Conservation (phyloP, 1,140 invertebrate species). For the Drosophila subpulchrella region DNA sequence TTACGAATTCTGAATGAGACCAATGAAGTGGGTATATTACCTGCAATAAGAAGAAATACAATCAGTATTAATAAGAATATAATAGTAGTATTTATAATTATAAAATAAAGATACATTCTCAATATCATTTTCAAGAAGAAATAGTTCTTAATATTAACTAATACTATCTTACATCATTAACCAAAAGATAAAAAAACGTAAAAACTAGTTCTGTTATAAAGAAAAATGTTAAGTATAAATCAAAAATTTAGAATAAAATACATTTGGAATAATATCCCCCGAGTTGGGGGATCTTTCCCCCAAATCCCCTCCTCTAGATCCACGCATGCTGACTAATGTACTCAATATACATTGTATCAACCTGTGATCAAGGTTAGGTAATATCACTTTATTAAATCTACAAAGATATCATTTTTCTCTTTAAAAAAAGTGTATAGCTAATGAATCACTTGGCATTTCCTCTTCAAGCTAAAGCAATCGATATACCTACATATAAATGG, state of each 20-base stretch:
- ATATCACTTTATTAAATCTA: not conserved
- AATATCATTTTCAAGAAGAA: not conserved
- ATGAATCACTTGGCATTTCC: not conserved
- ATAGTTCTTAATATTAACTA: not conserved
- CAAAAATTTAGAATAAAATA: too few species aligned
- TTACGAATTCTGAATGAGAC: conserved; percentile 32
- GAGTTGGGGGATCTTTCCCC: too few species aligned
- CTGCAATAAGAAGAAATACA: conserved; percentile 47
- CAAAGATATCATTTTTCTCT: not conserved
- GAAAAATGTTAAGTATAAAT: too few species aligned
- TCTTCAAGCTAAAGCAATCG: not conserved
- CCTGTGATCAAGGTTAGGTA: conserved; percentile 4
- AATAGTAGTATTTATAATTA: too few species aligned
- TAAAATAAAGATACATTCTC: not conserved
- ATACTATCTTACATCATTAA: not conserved
- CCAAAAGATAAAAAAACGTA: not conserved
- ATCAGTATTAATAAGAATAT: conserved; percentile 1
- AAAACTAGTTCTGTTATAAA: not conserved
- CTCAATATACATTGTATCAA: not conserved
- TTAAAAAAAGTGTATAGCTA: not conserved
- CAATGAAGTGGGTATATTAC: conserved; percentile 42
- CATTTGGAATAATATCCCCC: too few species aligned
- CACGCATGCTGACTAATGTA: too few species aligned
- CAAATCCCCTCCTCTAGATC: too few species aligned
- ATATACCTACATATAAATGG: not conserved